phyloP scores from a whole-genome alignment of 2,888 invertebrate genomes.

The Amiota minor region DNA sequence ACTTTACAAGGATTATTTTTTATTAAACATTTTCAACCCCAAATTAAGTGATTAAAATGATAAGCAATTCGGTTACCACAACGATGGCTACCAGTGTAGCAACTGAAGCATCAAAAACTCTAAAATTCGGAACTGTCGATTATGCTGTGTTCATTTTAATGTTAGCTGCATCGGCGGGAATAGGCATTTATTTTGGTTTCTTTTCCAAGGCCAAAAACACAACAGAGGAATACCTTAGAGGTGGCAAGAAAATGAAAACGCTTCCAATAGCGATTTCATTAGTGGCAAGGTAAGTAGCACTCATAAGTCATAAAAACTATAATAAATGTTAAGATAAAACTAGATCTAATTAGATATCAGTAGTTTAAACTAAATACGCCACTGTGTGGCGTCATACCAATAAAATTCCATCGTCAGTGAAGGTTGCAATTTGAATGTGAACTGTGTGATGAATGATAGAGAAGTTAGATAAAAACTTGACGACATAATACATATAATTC shows the following conservation, averaged over 20 bases:
- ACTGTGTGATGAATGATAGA: too few species aligned
- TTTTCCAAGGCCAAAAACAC: conserved; percentile 75
- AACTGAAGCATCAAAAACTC: conserved; percentile 36
- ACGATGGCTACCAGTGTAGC: conserved; percentile 11
- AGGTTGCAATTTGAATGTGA: neutral
- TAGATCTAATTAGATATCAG: neutral
- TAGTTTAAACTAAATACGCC: conserved; percentile 17
- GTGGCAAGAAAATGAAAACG: conserved; percentile 76
- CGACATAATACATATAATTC: neutral
- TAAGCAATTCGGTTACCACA: conserved; percentile 1
- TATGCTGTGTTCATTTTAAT: conserved; percentile 76
- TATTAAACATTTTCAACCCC: neutral
- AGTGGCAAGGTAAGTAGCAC: conserved; percentile 74
- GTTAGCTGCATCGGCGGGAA: conserved; percentile 75
- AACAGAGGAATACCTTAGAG: conserved; percentile 76
- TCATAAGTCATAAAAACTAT: neutral
- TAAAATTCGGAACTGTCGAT: conserved; percentile 71
- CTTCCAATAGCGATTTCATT: conserved; percentile 79
- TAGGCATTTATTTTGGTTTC: conserved; percentile 77
- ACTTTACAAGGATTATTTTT: neutral
- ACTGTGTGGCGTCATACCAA: conserved; percentile 4
- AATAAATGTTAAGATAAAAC: conserved; percentile 1
- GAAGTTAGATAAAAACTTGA: too few species aligned
- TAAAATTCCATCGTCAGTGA: neutral
- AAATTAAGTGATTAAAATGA: neutral